Percentiles rank a stretch among this genome's conserved stretches.
Evolutionary conservation across 2,888 invertebrate species (phyloP).

Genomic region (Rhamnusium bicolor): DNA sequence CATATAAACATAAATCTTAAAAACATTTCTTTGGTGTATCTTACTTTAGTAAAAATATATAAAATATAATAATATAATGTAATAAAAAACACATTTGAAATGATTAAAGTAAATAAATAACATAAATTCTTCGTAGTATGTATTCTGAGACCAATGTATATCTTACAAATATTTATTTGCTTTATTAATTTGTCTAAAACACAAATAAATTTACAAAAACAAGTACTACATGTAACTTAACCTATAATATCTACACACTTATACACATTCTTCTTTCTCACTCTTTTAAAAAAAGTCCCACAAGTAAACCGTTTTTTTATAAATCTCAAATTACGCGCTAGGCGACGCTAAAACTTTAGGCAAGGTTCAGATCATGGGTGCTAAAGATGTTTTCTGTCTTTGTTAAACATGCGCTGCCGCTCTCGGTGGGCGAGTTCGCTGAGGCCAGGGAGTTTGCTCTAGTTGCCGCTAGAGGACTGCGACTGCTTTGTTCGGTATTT

Average conservation of each 20-base stretch:
- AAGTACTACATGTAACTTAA: conserved; percentile 44
- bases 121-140: conserved; percentile 64
- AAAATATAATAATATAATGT: conserved; percentile 66
- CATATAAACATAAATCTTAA: conserved; percentile 64
- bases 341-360: conserved; percentile 40
- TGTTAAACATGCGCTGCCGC: conserved; percentile 80
- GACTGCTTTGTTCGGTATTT: conserved; percentile 72
- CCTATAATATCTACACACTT: conserved; percentile 58
- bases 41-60: conserved; percentile 68
- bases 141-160: conserved; percentile 67
- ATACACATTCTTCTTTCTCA: conserved; percentile 47
- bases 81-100: conserved; percentile 65
- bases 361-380: conserved; percentile 67
- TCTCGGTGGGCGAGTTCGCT: conserved; percentile 79
- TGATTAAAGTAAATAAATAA: conserved; percentile 64
- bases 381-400: conserved; percentile 73
- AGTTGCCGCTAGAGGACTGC: conserved; percentile 81
- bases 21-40: conserved; percentile 71
- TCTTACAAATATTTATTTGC: conserved; percentile 51
- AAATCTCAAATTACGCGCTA: conserved; percentile 35
- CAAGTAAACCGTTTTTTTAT: not conserved
- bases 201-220: conserved; percentile 53
- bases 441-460: conserved; percentile 81
- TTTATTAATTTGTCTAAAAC: conserved; percentile 48
- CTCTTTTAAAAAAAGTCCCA: conserved; percentile 8